Evolutionary conservation across 2,113 vertebrate species (phyloP).

Genomic region (Phyllostomus hastatus): DNA sequence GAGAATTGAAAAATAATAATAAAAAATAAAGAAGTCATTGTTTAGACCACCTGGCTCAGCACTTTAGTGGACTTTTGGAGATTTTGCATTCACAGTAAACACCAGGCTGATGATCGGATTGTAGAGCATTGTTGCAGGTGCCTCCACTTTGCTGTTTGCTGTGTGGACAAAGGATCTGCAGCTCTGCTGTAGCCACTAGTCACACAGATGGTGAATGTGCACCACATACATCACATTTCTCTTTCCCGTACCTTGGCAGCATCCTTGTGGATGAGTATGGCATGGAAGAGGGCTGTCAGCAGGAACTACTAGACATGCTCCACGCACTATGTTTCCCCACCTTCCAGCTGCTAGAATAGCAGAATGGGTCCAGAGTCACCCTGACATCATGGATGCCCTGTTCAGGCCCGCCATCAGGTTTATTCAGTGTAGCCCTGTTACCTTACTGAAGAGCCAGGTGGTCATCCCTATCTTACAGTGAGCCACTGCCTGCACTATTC

Average conservation of each 20-base stretch:
- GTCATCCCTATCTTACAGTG: constrained; percentile 95
- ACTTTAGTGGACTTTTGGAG: no score
- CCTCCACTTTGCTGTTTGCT: background rate
- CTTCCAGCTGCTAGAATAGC: constrained; percentile 95
- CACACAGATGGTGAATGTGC: constrained; percentile 96
- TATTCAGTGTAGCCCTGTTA: constrained; percentile 94
- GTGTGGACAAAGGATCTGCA: background rate
- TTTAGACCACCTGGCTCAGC: background rate
- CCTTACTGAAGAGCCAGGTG: constrained; percentile 92
- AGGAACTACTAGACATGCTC: constrained; percentile 96
- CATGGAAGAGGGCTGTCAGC: constrained; percentile 97
- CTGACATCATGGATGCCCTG: constrained; percentile 95
- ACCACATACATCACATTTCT: constrained; percentile 96
- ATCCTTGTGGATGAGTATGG: constrained; percentile 98
- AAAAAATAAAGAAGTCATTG: background rate
- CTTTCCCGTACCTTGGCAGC: constrained; percentile 97
- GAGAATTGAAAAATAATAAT: background rate
- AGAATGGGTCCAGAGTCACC: constrained; percentile 95
- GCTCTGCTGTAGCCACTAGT: background rate
- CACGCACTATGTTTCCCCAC: constrained; percentile 97
- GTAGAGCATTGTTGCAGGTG: background rate
- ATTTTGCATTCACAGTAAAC: background rate
- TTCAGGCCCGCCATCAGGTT: constrained; percentile 96
- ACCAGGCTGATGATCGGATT: background rate
- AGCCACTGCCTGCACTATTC: constrained; percentile 91